Percentiles rank a stretch among this genome's conserved stretches.
Evolutionary conservation across 2,113 vertebrate species (phyloP).

Genomic region (Equus quagga): DNA sequence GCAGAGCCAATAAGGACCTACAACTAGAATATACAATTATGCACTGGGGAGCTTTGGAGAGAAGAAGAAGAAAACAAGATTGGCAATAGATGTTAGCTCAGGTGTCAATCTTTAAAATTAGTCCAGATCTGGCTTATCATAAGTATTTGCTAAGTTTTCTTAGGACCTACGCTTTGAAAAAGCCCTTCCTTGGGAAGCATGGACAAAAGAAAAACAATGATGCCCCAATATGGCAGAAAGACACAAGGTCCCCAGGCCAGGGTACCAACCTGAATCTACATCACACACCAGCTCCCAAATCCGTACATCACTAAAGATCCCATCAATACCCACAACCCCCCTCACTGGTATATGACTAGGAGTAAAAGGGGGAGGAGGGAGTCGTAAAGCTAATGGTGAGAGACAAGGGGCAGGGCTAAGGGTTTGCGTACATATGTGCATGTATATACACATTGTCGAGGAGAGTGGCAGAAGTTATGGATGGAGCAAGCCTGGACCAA

Average conservation of each 20-base stretch:
- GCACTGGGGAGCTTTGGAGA: no score
- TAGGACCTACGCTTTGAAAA: neutral
- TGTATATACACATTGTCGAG: slow-evolving; percentile 9
- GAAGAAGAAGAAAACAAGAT: no score
- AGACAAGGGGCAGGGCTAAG: neutral
- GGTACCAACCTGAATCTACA: neutral
- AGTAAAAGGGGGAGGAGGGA: neutral
- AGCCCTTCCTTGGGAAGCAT: neutral
- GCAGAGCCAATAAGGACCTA: no score
- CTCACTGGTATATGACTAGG: neutral
- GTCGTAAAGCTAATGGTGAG: neutral
- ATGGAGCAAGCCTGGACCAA: slow-evolving; percentile 62
- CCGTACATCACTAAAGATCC: neutral
- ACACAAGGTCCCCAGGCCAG: neutral
- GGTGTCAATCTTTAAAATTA: neutral
- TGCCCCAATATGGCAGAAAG: neutral
- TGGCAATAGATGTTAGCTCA: no score
- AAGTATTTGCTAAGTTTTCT: neutral
- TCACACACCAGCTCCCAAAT: neutral
- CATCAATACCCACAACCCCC: neutral
- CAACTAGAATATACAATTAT: no score
- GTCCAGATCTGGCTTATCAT: neutral
- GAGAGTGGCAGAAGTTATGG: slow-evolving; percentile 52
- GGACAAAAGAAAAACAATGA: neutral
- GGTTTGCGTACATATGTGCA: slow-evolving; percentile 4